Conservation (phyloP, 2,888 invertebrate genomes). For the Drosophila trichaetosa region DNA sequence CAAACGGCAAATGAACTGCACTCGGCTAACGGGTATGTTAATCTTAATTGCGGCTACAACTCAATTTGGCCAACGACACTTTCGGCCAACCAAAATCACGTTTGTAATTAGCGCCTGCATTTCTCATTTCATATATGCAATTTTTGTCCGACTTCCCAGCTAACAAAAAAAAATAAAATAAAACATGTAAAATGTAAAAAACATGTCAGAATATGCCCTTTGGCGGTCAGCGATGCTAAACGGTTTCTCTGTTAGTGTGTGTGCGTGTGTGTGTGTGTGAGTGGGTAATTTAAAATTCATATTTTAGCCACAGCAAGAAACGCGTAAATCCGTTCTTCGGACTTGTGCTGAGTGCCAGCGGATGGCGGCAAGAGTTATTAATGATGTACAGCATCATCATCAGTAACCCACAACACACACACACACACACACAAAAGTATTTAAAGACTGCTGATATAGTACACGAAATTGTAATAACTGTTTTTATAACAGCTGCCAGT, state of each 20-base stretch:
- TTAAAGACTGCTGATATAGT: not conserved
- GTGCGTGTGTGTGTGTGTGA: slow-evolving; percentile 4
- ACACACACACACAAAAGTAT: not conserved
- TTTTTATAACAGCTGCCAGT: not conserved
- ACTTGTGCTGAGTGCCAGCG: slow-evolving; percentile 72
- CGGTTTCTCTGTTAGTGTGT: slow-evolving; percentile 21
- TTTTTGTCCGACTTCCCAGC: slow-evolving; percentile 6
- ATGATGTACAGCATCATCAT: slow-evolving; percentile 49
- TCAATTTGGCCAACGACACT: slow-evolving; percentile 32
- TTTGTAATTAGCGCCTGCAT: slow-evolving; percentile 31
- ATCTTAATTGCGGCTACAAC: slow-evolving; percentile 46
- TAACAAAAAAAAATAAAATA: not conserved
- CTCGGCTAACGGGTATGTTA: not conserved
- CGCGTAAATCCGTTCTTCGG: slow-evolving; percentile 54
- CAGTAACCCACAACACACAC: slow-evolving; percentile 1
- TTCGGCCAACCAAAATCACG: slow-evolving; percentile 7
- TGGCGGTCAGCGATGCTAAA: slow-evolving; percentile 57
- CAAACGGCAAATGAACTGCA: not conserved
- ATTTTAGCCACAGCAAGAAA: slow-evolving; percentile 63
- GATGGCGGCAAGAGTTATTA: slow-evolving; percentile 69
- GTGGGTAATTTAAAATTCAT: slow-evolving; percentile 73
- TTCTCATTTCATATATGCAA: slow-evolving; percentile 2
- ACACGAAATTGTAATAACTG: not conserved
- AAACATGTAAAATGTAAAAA: not conserved
- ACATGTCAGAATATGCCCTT: slow-evolving; percentile 46